These are phyloP conservation scores for Drosophila athabasca DNA, from an alignment of 1,140 invertebrate species.

Conservation along the genomic window DNA sequence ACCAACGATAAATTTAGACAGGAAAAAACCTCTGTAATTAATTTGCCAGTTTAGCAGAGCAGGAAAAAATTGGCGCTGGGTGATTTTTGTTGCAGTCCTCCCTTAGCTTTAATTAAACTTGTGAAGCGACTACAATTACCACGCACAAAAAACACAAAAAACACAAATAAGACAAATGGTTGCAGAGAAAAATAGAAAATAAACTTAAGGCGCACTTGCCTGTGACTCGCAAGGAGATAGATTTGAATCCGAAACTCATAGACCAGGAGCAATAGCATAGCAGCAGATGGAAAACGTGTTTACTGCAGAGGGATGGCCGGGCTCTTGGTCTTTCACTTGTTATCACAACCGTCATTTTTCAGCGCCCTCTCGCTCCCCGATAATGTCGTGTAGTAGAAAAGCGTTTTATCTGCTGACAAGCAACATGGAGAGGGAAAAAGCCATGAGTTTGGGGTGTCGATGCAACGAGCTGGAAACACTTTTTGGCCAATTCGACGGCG, in stretches of 20 bases:
- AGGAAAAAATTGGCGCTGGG: constrained; percentile 17
- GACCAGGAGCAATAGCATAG: not conserved
- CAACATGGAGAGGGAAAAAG: constrained; percentile 1
- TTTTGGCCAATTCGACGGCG: constrained; percentile 44
- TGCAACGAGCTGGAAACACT: constrained; percentile 50
- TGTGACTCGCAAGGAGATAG: not conserved
- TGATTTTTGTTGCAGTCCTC: constrained; percentile 28
- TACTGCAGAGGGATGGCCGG: not conserved
- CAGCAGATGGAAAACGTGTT: constrained; percentile 42
- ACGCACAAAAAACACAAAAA: constrained; percentile 33
- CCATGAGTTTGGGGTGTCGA: constrained; percentile 10
- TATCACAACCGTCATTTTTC: constrained; percentile 45
- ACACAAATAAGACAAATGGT: constrained; percentile 54
- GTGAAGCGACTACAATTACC: constrained; percentile 46
- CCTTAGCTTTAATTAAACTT: constrained; percentile 49
- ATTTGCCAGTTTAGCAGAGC: constrained; percentile 23
- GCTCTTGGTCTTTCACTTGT: constrained; percentile 16
- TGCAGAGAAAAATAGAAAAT: constrained; percentile 4
- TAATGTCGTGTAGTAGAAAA: constrained; percentile 48
- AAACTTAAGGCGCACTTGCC: constrained; percentile 1
- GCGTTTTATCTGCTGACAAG: constrained; percentile 48
- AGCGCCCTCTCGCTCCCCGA: constrained; percentile 19
- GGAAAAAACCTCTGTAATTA: constrained; percentile 24
- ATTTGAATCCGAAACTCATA: constrained; percentile 30
- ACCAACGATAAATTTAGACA: constrained; percentile 6